Base-by-base conservation (phyloP, 1,140 invertebrate genomes). In the Brachionus sp. region DNA sequence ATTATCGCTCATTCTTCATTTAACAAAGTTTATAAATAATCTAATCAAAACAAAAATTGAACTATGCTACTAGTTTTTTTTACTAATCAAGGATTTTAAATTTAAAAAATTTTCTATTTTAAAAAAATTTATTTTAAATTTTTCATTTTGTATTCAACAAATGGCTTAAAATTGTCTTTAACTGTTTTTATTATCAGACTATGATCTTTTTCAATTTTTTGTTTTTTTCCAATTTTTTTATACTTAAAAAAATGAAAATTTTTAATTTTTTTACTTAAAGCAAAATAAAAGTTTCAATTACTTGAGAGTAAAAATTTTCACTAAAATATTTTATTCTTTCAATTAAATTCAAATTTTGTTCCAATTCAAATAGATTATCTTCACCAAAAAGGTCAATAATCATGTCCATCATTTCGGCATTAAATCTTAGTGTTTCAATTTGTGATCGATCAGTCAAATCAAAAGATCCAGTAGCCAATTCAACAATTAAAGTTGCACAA, bases 111-210 rank as follows among this genome's bases (percentile, higher is more conserved):
- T 12, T 50, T 75, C 42, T 5, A 42, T 13, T 75, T 42, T 3
- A 6, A 53, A 29, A n/a, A 44, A 12, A 5, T 53, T 80, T 80
- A 66, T 57, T 66, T 80, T 12, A 53, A 37, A 75, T 62, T 39
- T 80, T 80, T 66, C 37, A 80, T 80, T 29, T 80, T 80, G n/a
- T 80, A 80, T 6, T 57, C 77, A 66, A 80, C 77, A 66, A 80
- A 80, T 42, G 77, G 23, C n/a, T 80, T 80, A 39, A 80, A 80
- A 66, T 80, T 80, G 12, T 80, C 77, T 39, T 66, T 57, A 13
- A 80, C 77, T 12, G 77, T 80, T 80, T 80, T 80, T 44, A 80
- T 80, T n/a, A 80, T 80, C 23, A 80, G 9, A 37, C 50, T 25
- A 37, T 39, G 39, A 37, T 80, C 62, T 44, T 80, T 57, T 12